phyloP scores from a whole-genome alignment of 2,113 vertebrate species.

The Scartelaos histophorus region DNA sequence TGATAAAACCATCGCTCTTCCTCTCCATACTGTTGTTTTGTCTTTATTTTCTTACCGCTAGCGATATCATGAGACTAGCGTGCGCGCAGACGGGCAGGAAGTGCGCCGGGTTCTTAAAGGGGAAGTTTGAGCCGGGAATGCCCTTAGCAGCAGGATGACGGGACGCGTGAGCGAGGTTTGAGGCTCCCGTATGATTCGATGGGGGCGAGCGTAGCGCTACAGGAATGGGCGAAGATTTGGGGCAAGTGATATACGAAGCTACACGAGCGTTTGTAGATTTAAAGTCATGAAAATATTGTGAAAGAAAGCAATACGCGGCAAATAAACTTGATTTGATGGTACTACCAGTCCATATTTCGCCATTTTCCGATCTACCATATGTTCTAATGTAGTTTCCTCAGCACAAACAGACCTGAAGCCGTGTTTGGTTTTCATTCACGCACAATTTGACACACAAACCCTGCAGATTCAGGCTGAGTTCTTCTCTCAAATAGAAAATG shows the following conservation, averaged over 20 bases:
- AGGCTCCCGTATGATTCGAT: slow-evolving; percentile 18
- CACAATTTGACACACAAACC: too few species aligned
- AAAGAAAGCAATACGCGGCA: too few species aligned
- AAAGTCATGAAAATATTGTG: too few species aligned
- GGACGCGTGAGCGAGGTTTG: slow-evolving; percentile 41
- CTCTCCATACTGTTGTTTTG: slow-evolving; percentile 29
- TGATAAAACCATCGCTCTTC: slow-evolving; percentile 55
- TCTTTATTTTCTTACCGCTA: slow-evolving; percentile 32
- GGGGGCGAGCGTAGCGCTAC: not conserved
- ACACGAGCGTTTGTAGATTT: too few species aligned
- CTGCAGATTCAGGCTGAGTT: too few species aligned
- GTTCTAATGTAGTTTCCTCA: too few species aligned
- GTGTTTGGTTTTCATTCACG: too few species aligned
- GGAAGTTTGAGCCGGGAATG: slow-evolving; percentile 60
- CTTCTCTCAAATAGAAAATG: too few species aligned
- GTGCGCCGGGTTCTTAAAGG: slow-evolving; percentile 33
- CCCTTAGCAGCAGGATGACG: slow-evolving; percentile 58
- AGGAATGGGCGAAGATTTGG: not conserved
- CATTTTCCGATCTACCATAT: too few species aligned
- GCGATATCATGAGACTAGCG: slow-evolving; percentile 27
- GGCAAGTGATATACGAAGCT: not conserved
- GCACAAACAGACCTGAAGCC: too few species aligned
- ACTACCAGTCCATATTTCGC: too few species aligned
- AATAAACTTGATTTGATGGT: too few species aligned
- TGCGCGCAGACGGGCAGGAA: slow-evolving; percentile 48